These are phyloP conservation scores for Pterophyllum scalare DNA, from an alignment of 2,113 vertebrate genomes.

Conservation along the genomic window DNA sequence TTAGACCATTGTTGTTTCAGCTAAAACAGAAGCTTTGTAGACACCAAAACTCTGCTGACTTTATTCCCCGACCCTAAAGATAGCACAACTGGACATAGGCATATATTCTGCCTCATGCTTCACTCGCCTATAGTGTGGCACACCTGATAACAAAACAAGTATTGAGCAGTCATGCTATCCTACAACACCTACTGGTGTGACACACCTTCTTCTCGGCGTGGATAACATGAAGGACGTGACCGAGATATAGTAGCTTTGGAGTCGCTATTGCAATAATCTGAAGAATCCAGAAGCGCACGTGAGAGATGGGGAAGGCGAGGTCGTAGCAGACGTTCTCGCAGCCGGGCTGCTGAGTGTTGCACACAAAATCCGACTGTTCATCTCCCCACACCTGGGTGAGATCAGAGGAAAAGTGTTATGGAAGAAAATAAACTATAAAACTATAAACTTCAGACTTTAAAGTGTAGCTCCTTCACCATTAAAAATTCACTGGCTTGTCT, in stretches of 20 bases:
- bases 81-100: too few species aligned
- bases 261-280: constrained; percentile 97
- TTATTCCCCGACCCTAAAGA: too few species aligned
- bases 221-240: constrained; percentile 92
- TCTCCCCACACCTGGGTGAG: constrained; percentile 89
- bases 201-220: constrained; percentile 88
- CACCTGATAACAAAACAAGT: background rate
- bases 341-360: constrained; percentile 96
- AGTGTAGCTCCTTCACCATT: background rate
- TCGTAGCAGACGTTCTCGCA: constrained; percentile 98
- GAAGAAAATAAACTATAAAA: background rate
- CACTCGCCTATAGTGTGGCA: background rate
- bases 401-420: background rate
- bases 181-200: background rate
- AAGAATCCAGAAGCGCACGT: constrained; percentile 96
- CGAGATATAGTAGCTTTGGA: constrained; percentile 94
- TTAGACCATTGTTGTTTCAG: too few species aligned
- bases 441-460: background rate
- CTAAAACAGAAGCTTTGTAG: too few species aligned
- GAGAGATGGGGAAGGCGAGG: constrained; percentile 95
- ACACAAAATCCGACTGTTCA: constrained; percentile 94
- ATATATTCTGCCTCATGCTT: background rate
- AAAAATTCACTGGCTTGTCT: background rate
- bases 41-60: too few species aligned
- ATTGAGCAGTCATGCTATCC: background rate